Percentiles rank a stretch among this genome's conserved stretches.
phyloP scores from a whole-genome alignment of 2,113 vertebrate genomes.

The Himantopus leucocephalus region DNA sequence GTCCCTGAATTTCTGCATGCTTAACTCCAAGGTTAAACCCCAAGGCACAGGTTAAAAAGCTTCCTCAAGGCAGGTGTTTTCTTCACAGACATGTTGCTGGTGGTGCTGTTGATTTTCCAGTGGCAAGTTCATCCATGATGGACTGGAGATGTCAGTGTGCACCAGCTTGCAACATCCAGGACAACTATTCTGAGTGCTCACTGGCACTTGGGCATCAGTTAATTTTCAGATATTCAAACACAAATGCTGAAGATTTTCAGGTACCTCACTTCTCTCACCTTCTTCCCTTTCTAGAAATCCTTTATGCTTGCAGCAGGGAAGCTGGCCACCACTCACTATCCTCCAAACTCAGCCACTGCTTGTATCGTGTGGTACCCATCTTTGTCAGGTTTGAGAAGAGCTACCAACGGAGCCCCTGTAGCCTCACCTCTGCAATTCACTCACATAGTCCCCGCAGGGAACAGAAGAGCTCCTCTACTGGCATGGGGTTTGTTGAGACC shows the following conservation, averaged over 20 bases:
- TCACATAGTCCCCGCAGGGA: not conserved
- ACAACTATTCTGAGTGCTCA: not conserved
- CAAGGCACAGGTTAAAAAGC: not conserved
- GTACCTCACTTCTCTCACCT: not conserved
- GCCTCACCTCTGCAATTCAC: not conserved
- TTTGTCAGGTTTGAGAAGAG: not conserved
- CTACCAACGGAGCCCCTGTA: not conserved
- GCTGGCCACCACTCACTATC: not conserved
- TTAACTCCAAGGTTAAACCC: not conserved
- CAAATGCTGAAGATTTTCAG: not conserved
- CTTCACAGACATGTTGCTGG: not conserved
- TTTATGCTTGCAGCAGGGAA: not conserved
- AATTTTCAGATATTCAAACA: not conserved
- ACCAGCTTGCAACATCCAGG: not conserved
- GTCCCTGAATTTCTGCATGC: not conserved
- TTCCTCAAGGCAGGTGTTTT: not conserved
- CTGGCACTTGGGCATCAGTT: not conserved
- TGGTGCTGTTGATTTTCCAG: not conserved
- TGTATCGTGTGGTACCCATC: fast-evolving
- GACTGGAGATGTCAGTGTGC: not conserved
- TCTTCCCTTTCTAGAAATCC: not conserved
- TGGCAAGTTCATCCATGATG: not conserved
- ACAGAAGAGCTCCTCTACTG: not conserved
- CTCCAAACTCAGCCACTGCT: not conserved
- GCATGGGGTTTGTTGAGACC: not conserved